phyloP scores from a whole-genome alignment of 2,888 invertebrate genomes.

The Caenorhabditis doughertyi region DNA sequence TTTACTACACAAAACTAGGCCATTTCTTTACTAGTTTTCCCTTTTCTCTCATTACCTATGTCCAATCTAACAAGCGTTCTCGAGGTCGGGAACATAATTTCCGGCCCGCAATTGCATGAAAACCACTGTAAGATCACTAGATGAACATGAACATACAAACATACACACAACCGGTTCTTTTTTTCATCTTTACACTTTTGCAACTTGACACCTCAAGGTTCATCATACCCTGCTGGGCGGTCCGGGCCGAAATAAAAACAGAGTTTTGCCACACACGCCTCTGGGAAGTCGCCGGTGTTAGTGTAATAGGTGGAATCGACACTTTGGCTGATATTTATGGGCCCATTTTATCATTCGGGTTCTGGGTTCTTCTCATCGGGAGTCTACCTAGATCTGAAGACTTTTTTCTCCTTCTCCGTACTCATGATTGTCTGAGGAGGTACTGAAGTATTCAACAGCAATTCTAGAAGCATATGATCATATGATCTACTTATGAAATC shows the following conservation, averaged over 20 bases:
- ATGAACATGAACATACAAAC: conserved; percentile 22
- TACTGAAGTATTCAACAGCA: conserved; percentile 1
- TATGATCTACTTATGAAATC: conserved; percentile 8
- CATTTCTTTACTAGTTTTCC: no score
- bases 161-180: conserved; percentile 22
- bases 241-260: conserved; percentile 40
- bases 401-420: background rate
- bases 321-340: conserved; percentile 59
- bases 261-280: conserved; percentile 18
- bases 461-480: background rate
- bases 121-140: conserved; percentile 16
- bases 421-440: background rate
- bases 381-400: background rate
- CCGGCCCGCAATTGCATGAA: background rate
- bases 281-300: conserved; percentile 12
- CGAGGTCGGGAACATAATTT: background rate
- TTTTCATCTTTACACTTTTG: background rate
- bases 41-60: no score
- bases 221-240: conserved; percentile 37
- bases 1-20: no score
- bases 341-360: conserved; percentile 47
- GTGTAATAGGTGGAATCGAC: conserved; percentile 54
- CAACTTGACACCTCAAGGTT: conserved; percentile 43
- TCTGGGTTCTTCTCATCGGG: conserved; percentile 8
- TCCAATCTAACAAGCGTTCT: background rate